These are phyloP conservation scores for Chloromyia formosa DNA, from an alignment of 2,888 invertebrate genomes.

Conservation along the genomic window DNA sequence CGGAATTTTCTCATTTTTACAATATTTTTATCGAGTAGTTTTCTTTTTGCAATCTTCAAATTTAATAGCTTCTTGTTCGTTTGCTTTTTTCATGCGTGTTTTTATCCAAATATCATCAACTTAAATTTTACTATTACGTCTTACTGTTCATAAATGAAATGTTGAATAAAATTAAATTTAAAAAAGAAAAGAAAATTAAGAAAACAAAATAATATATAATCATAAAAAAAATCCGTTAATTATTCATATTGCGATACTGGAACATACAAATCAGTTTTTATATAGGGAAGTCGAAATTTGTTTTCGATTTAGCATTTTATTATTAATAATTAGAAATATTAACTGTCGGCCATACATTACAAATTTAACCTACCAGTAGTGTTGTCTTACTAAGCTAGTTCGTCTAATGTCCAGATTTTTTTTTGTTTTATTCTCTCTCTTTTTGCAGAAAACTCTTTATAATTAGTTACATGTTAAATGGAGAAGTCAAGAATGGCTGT, in stretches of 20 bases:
- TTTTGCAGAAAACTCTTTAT: not conserved
- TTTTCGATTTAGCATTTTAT: not conserved
- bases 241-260: conserved; percentile 36
- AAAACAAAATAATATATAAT: not conserved
- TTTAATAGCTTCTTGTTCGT: not conserved
- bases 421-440: too few relatives aligned
- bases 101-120: conserved; percentile 33
- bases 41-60: not conserved
- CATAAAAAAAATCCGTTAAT: conserved; percentile 19
- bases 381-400: conserved; percentile 22
- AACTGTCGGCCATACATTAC: conserved; percentile 8
- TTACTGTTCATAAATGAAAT: conserved; percentile 40
- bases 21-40: not conserved
- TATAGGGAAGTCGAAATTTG: not conserved
- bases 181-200: not conserved
- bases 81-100: not conserved
- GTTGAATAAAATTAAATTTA: conserved; percentile 36
- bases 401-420: conserved; percentile 23
- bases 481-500: conserved; percentile 37
- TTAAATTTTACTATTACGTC: conserved; percentile 36
- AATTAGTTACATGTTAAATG: conserved; percentile 34
- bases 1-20: not conserved
- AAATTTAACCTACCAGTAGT: conserved; percentile 27
- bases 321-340: not conserved
- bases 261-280: conserved; percentile 33